Evolutionary conservation across 30 jellyfish, hydroid and myxozoan genomes (phyloP).

Genomic region (Haliclystus octoradiatus): DNA sequence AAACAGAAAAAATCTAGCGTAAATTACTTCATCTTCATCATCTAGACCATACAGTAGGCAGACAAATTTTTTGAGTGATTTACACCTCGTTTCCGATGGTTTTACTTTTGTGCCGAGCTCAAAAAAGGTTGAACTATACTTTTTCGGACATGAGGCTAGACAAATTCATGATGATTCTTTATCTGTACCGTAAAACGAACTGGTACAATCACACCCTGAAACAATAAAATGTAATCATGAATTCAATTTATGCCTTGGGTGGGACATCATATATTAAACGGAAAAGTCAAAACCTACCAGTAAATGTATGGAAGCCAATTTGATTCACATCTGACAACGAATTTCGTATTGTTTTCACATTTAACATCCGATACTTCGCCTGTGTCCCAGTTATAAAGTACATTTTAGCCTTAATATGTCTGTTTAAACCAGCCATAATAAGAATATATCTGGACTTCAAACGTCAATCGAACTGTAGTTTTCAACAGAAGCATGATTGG

Average conservation of each 20-base stretch:
- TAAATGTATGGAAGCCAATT: neutral
- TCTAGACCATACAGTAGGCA: neutral
- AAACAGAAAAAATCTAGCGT: neutral
- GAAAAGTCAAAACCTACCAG: neutral
- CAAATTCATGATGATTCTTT: neutral
- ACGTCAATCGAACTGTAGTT: too few species aligned
- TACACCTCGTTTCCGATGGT: neutral
- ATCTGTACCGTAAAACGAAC: neutral
- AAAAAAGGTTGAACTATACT: neutral
- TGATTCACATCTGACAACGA: too few species aligned
- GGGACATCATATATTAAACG: neutral
- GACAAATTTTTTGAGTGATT: neutral
- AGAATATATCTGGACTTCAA: too few species aligned
- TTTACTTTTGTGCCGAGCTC: neutral
- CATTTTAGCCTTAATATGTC: too few species aligned
- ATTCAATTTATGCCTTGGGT: too few species aligned
- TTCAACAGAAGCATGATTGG: conserved; percentile 16
- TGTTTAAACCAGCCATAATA: too few species aligned
- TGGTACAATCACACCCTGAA: neutral
- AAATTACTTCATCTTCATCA: neutral
- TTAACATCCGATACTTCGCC: too few species aligned
- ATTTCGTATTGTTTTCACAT: too few species aligned
- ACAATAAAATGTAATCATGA: too few species aligned
- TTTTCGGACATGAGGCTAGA: neutral
- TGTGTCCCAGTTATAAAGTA: too few species aligned